A percentile compares a stretch with the other conserved stretches of the same genome.
phyloP scores from a whole-genome alignment of 2,888 invertebrate species.

The Ctenicera cuprea region DNA sequence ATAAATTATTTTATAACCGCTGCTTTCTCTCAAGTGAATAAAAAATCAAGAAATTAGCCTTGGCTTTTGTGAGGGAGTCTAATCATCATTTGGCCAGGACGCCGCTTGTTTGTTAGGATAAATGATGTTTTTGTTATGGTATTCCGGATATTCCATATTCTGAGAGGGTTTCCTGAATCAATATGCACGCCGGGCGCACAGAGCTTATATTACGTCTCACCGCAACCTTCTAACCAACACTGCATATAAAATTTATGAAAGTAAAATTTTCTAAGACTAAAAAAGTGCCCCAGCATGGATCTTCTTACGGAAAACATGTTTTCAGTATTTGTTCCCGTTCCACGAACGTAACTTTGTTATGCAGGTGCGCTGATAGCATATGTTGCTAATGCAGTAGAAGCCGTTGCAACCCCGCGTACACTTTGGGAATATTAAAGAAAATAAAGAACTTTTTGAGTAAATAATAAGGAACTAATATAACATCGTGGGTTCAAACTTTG shows the following conservation, averaged over 20 bases:
- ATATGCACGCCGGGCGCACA: conserved; percentile 58
- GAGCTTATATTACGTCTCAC: conserved; percentile 62
- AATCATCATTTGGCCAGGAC: conserved; percentile 33
- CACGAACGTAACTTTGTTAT: conserved; percentile 50
- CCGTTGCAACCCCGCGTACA: conserved; percentile 7
- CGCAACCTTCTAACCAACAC: conserved; percentile 58
- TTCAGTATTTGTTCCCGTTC: conserved; percentile 47
- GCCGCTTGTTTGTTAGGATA: conserved; percentile 47
- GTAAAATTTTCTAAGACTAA: conserved; percentile 62
- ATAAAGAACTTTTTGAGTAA: background rate
- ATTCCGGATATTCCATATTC: conserved; percentile 57
- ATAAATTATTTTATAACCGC: conserved; percentile 18
- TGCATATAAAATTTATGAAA: conserved; percentile 67
- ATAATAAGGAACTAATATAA: background rate
- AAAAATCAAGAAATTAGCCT: conserved; percentile 22
- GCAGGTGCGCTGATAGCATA: conserved; percentile 54
- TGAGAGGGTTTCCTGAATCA: conserved; percentile 57
- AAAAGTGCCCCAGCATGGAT: conserved; percentile 51
- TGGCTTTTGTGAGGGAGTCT: conserved; percentile 13
- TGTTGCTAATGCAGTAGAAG: conserved; percentile 38
- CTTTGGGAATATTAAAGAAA: background rate
- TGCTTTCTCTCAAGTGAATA: conserved; percentile 9
- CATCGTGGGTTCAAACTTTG: too few relatives aligned
- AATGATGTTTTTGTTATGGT: conserved; percentile 56
- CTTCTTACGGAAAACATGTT: conserved; percentile 58